Evolutionary conservation across 2,113 vertebrate genomes (phyloP).

Genomic region (Sinocyclocheilus anshuiensis): DNA sequence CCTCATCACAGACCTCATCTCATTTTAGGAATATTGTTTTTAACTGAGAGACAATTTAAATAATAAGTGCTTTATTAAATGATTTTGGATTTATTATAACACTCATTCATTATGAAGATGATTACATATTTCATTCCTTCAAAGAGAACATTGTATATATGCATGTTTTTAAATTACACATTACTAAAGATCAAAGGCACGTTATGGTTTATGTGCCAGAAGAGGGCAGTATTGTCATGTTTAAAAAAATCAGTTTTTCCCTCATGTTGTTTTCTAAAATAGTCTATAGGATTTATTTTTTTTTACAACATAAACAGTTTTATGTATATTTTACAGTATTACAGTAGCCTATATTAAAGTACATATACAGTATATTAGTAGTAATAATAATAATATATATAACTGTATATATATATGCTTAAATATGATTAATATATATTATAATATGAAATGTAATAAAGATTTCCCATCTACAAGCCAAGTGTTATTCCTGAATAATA

Average conservation of each 20-base stretch:
- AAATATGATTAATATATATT: neutral
- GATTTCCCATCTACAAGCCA: neutral
- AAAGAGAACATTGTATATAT: neutral
- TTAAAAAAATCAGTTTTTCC: neutral
- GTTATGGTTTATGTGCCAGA: neutral
- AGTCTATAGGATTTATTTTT: neutral
- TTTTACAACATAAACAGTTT: neutral
- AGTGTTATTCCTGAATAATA: neutral
- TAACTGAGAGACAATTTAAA: neutral
- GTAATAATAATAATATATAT: too few species aligned
- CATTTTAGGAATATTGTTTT: neutral
- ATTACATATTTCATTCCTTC: neutral
- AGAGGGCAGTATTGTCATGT: conserved; percentile 32
- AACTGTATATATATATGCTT: too few species aligned
- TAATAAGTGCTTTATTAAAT: neutral
- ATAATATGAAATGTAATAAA: neutral
- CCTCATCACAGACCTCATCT: neutral
- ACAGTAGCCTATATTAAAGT: too few species aligned
- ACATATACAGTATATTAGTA: too few species aligned
- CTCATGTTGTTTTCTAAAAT: neutral
- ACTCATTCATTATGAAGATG: neutral
- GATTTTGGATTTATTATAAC: neutral
- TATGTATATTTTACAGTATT: too few species aligned
- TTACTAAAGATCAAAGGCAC: neutral
- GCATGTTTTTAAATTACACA: neutral